Evolutionary conservation across 1,140 invertebrate genomes (phyloP).

Genomic region (Thereuonema tuberculata): DNA sequence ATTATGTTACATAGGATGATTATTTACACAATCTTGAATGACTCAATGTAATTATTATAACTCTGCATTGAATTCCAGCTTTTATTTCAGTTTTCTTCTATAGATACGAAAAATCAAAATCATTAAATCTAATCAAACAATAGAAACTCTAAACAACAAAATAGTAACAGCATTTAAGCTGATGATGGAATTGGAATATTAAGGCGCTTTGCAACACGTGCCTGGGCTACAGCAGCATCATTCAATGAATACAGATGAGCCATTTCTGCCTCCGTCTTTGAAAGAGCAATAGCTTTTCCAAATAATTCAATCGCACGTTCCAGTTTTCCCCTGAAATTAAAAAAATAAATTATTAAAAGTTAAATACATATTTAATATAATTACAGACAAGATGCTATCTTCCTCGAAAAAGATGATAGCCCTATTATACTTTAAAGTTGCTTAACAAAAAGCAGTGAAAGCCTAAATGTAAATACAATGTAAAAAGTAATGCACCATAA

Average conservation of each 20-base stretch:
- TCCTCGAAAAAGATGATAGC: too few species aligned
- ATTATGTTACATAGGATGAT: too few species aligned
- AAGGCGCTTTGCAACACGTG: conserved; percentile 59
- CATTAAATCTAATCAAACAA: too few species aligned
- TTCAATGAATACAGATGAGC: conserved; percentile 70
- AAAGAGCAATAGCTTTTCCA: conserved; percentile 71
- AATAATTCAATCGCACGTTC: conserved; percentile 66
- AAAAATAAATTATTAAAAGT: conserved; percentile 17
- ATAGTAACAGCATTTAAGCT: not conserved
- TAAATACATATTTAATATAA: not conserved
- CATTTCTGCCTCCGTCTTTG: conserved; percentile 71
- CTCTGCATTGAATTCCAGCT: too few species aligned
- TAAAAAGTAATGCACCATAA: too few species aligned
- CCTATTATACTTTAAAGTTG: too few species aligned
- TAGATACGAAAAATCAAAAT: too few species aligned
- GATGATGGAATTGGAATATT: conserved; percentile 34
- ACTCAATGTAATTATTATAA: too few species aligned
- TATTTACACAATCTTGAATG: too few species aligned
- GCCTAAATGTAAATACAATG: too few species aligned
- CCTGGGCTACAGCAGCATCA: conserved; percentile 72
- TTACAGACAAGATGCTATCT: not conserved
- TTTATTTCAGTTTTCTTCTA: too few species aligned
- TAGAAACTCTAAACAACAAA: too few species aligned
- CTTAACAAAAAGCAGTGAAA: not conserved
- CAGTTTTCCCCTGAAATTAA: conserved; percentile 60